phyloP scores from a whole-genome alignment of 1,140 invertebrate species.

The Drosophila erecta region DNA sequence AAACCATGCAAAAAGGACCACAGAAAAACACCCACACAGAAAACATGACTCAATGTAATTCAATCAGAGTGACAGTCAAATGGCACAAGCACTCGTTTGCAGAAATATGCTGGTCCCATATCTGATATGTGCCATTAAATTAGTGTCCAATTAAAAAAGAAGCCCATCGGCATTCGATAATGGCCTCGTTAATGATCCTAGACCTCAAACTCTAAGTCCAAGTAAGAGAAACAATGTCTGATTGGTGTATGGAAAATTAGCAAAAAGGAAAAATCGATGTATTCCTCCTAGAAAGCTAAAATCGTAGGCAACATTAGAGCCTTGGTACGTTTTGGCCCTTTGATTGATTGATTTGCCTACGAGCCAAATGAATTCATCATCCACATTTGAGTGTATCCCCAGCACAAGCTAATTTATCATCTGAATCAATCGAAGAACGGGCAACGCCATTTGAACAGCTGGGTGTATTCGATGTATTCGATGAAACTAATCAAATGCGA shows the following conservation, averaged over 20 bases:
- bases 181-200: slow-evolving; percentile 29
- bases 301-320: slow-evolving; percentile 4
- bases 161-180: slow-evolving; percentile 36
- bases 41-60: slow-evolving; percentile 48
- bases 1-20: slow-evolving; percentile 57
- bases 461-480: slow-evolving; percentile 20
- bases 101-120: slow-evolving; percentile 25
- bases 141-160: slow-evolving; percentile 26
- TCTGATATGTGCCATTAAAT: slow-evolving; percentile 18
- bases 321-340: slow-evolving; percentile 33
- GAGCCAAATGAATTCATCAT: slow-evolving; percentile 65
- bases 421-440: slow-evolving; percentile 7
- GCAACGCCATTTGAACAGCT: slow-evolving; percentile 41
- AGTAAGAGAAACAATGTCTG: background rate
- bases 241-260: slow-evolving; percentile 19
- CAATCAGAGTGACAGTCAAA: slow-evolving; percentile 48
- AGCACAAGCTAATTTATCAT: slow-evolving; percentile 31
- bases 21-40: slow-evolving; percentile 3
- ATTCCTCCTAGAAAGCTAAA: background rate
- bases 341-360: slow-evolving; percentile 67
- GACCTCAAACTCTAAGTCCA: slow-evolving; percentile 15
- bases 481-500: slow-evolving; percentile 28
- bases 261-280: slow-evolving; percentile 12
- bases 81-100: slow-evolving; percentile 11
- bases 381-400: slow-evolving; percentile 46